phyloP scores from a whole-genome alignment of 2,113 vertebrate genomes.

The Lophius piscatorius region DNA sequence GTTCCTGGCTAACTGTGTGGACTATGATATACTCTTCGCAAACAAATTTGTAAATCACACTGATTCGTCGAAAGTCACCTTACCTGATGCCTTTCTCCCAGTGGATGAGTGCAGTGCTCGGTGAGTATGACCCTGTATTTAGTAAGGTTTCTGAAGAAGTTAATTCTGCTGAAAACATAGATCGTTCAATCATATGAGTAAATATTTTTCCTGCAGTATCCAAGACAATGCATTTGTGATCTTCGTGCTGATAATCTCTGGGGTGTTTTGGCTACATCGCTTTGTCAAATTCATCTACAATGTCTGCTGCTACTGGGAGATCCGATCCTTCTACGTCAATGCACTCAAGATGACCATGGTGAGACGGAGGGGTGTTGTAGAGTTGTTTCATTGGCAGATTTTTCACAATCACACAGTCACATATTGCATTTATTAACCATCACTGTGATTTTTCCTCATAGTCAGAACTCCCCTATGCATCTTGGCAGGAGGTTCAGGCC shows the following conservation, averaged over 20 bases:
- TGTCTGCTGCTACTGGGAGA: conserved; percentile 98
- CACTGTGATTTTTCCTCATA: conserved; percentile 50
- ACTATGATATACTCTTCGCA: conserved; percentile 98
- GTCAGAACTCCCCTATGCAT: conserved; percentile 93
- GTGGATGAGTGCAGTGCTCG: conserved; percentile 89
- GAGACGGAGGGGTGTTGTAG: conserved; percentile 19
- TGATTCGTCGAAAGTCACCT: conserved; percentile 92
- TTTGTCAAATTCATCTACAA: conserved; percentile 98
- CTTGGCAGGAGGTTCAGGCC: conserved; percentile 97
- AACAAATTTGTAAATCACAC: conserved; percentile 97
- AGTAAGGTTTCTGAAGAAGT: no score
- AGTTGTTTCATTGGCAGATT: neutral
- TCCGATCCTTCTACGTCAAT: conserved; percentile 93
- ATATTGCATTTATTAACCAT: neutral
- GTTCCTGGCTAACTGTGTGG: conserved; percentile 96
- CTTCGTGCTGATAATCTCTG: conserved; percentile 91
- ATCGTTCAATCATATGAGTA: neutral
- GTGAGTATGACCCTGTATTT: conserved; percentile 71
- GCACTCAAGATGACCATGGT: conserved; percentile 97
- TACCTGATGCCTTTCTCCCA: conserved; percentile 93
- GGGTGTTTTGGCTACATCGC: conserved; percentile 96
- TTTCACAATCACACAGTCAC: neutral
- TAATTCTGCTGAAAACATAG: no score
- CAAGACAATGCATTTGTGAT: conserved; percentile 90
- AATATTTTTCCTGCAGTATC: conserved; percentile 81